phyloP scores from a whole-genome alignment of 2,888 invertebrate species.

The Eustalomyia histrio region DNA sequence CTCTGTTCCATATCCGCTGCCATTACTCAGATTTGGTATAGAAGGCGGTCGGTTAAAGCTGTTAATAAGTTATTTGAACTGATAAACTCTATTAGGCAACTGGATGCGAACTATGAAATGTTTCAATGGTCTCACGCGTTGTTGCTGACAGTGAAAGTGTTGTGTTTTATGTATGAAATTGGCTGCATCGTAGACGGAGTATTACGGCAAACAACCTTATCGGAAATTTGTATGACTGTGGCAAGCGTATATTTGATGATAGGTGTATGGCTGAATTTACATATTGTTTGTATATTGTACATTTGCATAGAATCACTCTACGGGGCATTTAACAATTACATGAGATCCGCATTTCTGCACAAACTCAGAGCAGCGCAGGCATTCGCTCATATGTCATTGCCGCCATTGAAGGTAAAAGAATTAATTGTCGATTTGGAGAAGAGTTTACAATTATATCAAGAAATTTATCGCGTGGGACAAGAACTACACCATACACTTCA shows the following conservation, averaged over 20 bases:
- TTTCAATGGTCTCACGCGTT: background rate
- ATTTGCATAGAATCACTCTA: constrained; percentile 3
- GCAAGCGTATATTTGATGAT: constrained; percentile 2
- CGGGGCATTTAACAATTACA: constrained; percentile 1
- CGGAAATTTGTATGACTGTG: background rate
- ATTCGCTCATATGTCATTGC: background rate
- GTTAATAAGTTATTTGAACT: background rate
- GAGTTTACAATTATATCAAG: constrained; percentile 67
- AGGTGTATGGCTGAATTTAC: background rate
- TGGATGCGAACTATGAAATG: no score
- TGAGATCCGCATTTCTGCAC: background rate
- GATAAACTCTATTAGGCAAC: background rate
- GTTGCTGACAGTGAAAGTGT: background rate
- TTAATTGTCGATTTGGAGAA: constrained; percentile 63
- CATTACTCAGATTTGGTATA: background rate
- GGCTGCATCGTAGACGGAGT: background rate
- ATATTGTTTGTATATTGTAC: no score
- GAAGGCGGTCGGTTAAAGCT: background rate
- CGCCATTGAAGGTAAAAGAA: constrained; percentile 12
- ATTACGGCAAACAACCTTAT: background rate
- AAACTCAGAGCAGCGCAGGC: background rate
- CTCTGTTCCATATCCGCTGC: background rate
- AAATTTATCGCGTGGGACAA: constrained; percentile 60
- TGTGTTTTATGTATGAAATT: constrained; percentile 12
- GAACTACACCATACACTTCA: constrained; percentile 67